phyloP scores from a whole-genome alignment of 2,113 vertebrate species.

The Pelusios castaneus region DNA sequence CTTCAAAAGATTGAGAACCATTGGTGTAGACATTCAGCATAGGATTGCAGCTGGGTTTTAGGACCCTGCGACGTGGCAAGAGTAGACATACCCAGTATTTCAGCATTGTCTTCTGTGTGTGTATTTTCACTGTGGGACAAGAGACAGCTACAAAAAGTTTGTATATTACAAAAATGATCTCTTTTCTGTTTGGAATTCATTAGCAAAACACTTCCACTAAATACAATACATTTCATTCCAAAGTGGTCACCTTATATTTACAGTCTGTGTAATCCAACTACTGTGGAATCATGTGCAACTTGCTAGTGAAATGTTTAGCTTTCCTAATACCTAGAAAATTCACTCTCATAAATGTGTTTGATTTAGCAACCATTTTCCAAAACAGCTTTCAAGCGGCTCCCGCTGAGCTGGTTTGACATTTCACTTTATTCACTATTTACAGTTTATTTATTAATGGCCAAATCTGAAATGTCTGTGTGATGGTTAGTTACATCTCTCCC shows the following conservation, averaged over 20 bases:
- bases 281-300: neutral
- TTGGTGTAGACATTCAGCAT: neutral
- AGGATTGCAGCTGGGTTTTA: neutral
- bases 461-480: neutral
- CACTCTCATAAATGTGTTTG: neutral
- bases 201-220: neutral
- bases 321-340: neutral
- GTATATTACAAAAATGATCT: neutral
- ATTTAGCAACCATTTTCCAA: neutral
- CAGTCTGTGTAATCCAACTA: neutral
- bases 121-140: neutral
- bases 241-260: neutral
- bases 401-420: neutral
- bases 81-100: neutral
- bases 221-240: accelerated
- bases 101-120: neutral
- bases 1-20: too few relatives aligned
- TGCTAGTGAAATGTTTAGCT: neutral
- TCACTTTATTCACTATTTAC: accelerated
- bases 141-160: neutral
- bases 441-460: neutral
- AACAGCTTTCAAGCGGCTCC: neutral
- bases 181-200: neutral
- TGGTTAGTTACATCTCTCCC: neutral
- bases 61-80: neutral